Evolutionary conservation across 2,113 vertebrate genomes (phyloP), one percentile per base, ranked within the genome.

Genomic region (Telmatochromis sp.): DNA sequence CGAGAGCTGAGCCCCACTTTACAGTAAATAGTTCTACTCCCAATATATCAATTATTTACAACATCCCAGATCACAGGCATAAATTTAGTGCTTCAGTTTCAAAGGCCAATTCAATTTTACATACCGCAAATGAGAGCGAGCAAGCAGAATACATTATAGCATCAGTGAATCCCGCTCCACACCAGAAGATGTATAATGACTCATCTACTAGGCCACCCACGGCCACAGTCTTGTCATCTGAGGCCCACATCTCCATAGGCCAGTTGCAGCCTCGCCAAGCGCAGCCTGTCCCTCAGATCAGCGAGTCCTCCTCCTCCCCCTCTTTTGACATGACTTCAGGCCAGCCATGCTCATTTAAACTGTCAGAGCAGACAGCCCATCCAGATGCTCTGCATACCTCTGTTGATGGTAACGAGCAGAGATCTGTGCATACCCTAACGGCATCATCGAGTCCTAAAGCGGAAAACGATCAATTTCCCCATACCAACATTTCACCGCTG

Each of bases 31-130:
- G 54, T 58, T 87, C 85, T 73, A 65, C 85, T 89, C 89, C 78
- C 58, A 57, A 51, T 47, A 5, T 55, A 87, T 93, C 80, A 93
- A 90, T 94, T 89, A 94, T 95, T 94, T 47, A 95, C 80, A 49
- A 33, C 19, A 19, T 42, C 82, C 79, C 84, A 80, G 86, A 90
- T 93, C 70, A 80, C 6, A 85, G 6, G 58, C 37, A 90, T 88
- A 83, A 75, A 91, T 91, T 91, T 23, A 75, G 80, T 40, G 26
- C 55, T 80, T 80, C 54, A 73, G 37, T 57, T 85, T 86, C 17
- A 5, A 54, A 79, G 79, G 17, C 21, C 78, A 83, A 65, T 80
- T 68, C 73, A 5, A 31, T 85, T 86, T 84, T 80, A 63, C 73
- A 54, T 80, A 84, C 81, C 14, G 13, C 3, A 4, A 75, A 58